Base-by-base conservation (phyloP, 2,797 vertebrate genomes). In the Liparis tanakae region DNA sequence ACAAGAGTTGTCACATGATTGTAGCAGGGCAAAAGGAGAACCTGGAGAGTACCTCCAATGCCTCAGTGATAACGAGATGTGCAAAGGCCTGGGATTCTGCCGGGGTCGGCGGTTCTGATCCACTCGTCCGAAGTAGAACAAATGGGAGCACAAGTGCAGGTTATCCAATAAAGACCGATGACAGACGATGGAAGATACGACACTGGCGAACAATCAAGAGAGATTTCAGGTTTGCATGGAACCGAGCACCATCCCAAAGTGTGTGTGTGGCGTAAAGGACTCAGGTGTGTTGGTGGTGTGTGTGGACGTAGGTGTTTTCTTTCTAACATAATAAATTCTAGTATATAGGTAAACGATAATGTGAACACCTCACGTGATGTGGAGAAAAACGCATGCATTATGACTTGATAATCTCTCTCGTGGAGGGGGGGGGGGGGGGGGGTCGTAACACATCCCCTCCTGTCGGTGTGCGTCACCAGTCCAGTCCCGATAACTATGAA, bases 361-460 rank as follows among this genome's bases (percentile, higher is more conserved):
- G 93, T 93, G 89, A 93, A 93, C 91, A 90, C 91, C 92, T 89
- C 91, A 89, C 87, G 91, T 92, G 91, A 92, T 72, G 90, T 91
- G 86, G 90, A 90, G 87, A 91, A 30, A 80, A 92, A 80, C 81
- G 92, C 93, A 93, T 93, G 93, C 92, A 67, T 94, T 88, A 90
- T 88, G 89, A 91, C 92, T 89, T 89, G 89, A 92, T 91, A 82
- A 90, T 89, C 88, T 90, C 86, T 85, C 54, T 30, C 25, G 25
- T 2, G 25, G 54, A 86, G 72, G 80, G 82, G 25, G 25, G 54
- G 86, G 72, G 80, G 82, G 83, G 70, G 74, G 70, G 77, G 79
- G 87, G 87, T 91, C 89, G 89, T 80, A 81, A 85, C 89, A 81
- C 88, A 81, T 87, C 87, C 87, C 87, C 85, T 89, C 86, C 84